phyloP scores from a whole-genome alignment of 2,888 invertebrate genomes.

The Chloroclystis v-ata region DNA sequence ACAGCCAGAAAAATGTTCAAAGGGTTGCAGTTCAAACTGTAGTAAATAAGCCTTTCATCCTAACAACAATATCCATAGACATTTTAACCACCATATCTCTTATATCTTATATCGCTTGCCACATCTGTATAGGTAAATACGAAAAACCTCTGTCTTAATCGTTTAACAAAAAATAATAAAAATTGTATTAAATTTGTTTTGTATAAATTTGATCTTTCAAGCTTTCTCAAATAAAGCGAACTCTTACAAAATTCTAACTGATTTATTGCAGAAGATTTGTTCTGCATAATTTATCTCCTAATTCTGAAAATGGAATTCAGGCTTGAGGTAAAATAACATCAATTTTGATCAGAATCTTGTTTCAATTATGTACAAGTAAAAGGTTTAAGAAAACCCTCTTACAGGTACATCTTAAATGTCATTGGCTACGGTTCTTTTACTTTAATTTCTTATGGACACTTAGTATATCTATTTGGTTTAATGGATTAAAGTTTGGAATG shows the following conservation, averaged over 20 bases:
- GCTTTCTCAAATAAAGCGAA: background rate
- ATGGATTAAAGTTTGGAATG: no score
- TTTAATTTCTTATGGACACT: background rate
- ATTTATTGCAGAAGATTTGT: conserved; percentile 5
- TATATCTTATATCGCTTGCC: no score
- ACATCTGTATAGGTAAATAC: no score
- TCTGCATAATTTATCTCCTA: conserved; percentile 4
- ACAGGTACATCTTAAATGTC: background rate
- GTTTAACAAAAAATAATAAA: no score
- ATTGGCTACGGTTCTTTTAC: background rate
- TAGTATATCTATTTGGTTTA: no score
- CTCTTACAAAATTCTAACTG: background rate
- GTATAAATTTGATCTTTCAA: background rate
- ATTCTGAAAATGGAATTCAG: conserved; percentile 1
- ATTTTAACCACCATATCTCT: no score
- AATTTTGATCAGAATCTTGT: background rate
- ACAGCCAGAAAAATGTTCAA: no score
- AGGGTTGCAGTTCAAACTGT: no score
- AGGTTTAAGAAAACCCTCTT: background rate
- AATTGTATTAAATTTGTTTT: no score
- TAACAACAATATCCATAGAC: no score
- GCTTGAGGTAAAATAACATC: background rate
- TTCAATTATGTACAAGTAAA: background rate
- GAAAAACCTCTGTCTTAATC: no score
- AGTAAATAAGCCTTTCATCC: no score